Percentiles rank a stretch among this genome's conserved stretches.
phyloP scores from a whole-genome alignment of 1,140 invertebrate genomes.

The Alviniconcha marisindica region DNA sequence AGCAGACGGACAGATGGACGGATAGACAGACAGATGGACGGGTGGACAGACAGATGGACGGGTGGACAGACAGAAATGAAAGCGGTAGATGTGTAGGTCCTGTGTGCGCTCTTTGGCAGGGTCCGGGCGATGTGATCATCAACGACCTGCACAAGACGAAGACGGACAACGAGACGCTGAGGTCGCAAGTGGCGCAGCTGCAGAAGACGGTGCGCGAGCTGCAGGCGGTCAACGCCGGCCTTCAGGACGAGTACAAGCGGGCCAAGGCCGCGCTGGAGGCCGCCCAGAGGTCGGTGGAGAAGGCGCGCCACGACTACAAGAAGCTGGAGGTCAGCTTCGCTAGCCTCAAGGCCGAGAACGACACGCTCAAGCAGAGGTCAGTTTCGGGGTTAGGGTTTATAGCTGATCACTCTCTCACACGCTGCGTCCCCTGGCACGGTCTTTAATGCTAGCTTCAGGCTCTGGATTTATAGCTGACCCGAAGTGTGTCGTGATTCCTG shows the following conservation, averaged over 20 bases:
- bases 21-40: too few relatives aligned
- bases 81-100: too few relatives aligned
- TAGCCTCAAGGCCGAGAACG: constrained; percentile 63
- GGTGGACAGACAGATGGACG: too few relatives aligned
- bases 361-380: constrained; percentile 66
- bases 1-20: too few relatives aligned
- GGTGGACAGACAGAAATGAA: too few relatives aligned
- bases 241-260: constrained; percentile 70
- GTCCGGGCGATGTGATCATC: constrained; percentile 65
- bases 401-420: too few relatives aligned
- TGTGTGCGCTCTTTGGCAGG: constrained; percentile 47
- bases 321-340: constrained; percentile 59
- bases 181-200: constrained; percentile 59
- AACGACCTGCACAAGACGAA: constrained; percentile 61
- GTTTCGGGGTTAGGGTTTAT: background rate
- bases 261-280: constrained; percentile 64
- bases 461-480: too few relatives aligned
- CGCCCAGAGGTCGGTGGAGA: constrained; percentile 64
- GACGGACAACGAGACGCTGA: constrained; percentile 63
- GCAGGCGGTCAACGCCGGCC: constrained; percentile 53
- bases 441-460: too few relatives aligned
- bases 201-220: constrained; percentile 64
- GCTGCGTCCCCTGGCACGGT: too few relatives aligned
- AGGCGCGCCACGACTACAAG: constrained; percentile 62
- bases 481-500: too few relatives aligned